Conservation (phyloP, 2,888 invertebrate species). For the Nomada fucata region DNA sequence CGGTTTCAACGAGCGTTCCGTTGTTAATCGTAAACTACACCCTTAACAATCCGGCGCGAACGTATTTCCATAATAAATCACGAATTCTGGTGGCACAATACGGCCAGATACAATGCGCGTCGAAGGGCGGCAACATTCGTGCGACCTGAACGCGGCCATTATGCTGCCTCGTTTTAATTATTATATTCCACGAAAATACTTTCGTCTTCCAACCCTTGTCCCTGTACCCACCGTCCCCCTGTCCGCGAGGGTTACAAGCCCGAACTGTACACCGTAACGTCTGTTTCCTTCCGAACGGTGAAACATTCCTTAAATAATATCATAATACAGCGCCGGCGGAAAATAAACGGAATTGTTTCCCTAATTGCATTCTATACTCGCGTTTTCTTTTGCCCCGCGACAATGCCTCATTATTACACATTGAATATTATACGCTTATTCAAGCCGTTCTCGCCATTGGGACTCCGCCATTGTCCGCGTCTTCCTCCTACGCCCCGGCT, state of each 20-base stretch:
- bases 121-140: slow-evolving; percentile 43
- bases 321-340: slow-evolving; percentile 28
- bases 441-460: slow-evolving; percentile 27
- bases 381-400: slow-evolving; percentile 23
- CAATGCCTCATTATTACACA: slow-evolving; percentile 47
- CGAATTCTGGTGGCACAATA: slow-evolving; percentile 40
- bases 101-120: slow-evolving; percentile 27
- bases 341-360: slow-evolving; percentile 56
- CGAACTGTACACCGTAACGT: slow-evolving; percentile 26
- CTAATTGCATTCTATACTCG: slow-evolving; percentile 54
- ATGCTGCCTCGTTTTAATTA: slow-evolving; percentile 45
- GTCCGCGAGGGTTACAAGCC: slow-evolving; percentile 15
- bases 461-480: slow-evolving; percentile 24
- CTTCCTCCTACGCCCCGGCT: slow-evolving; percentile 13
- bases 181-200: slow-evolving; percentile 47
- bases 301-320: slow-evolving; percentile 48
- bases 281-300: slow-evolving; percentile 43
- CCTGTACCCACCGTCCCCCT: neutral
- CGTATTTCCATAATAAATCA: slow-evolving; percentile 45
- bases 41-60: slow-evolving; percentile 21
- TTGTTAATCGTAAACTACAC: slow-evolving; percentile 44
- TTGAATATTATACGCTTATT: slow-evolving; percentile 42
- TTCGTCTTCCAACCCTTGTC: slow-evolving; percentile 9
- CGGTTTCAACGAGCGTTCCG: slow-evolving; percentile 22
- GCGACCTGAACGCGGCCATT: slow-evolving; percentile 37